Evolutionary conservation across 2,113 vertebrate genomes (phyloP).

Genomic region (Pygoscelis antarcticus): DNA sequence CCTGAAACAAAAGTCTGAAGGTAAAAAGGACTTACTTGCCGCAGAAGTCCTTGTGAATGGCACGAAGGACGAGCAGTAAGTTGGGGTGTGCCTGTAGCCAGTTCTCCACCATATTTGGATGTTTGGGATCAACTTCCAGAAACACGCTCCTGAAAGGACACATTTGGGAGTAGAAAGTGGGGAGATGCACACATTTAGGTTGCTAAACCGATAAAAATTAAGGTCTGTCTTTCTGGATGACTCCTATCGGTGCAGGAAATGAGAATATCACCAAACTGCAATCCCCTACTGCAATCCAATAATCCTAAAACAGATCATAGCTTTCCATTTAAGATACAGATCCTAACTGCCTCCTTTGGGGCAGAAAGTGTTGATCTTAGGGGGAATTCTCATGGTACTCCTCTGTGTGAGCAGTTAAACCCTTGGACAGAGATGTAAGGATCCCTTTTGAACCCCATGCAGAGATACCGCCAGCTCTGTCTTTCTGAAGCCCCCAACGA

Average conservation of each 20-base stretch:
- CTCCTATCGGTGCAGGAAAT: background rate
- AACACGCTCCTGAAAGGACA: constrained; percentile 82
- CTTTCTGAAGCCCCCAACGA: background rate
- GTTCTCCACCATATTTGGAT: constrained; percentile 81
- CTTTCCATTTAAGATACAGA: background rate
- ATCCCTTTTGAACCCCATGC: background rate
- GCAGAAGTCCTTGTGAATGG: constrained; percentile 80
- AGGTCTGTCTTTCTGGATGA: background rate
- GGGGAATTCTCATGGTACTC: background rate
- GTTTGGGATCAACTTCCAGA: constrained; percentile 91
- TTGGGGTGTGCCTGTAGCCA: constrained; percentile 77
- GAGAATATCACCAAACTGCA: background rate
- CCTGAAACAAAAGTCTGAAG: background rate
- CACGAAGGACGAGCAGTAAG: constrained; percentile 69
- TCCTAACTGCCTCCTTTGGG: background rate
- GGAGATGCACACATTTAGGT: background rate
- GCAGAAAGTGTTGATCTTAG: background rate
- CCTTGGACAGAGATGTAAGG: accelerated
- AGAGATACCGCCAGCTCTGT: background rate
- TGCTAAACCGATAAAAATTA: background rate
- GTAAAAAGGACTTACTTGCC: constrained; percentile 79
- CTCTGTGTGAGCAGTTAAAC: background rate
- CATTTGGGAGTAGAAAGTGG: background rate
- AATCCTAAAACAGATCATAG: background rate
- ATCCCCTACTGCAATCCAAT: background rate